These are phyloP conservation scores for Abscondita cerata DNA, from an alignment of 2,888 invertebrate species.

Conservation along the genomic window DNA sequence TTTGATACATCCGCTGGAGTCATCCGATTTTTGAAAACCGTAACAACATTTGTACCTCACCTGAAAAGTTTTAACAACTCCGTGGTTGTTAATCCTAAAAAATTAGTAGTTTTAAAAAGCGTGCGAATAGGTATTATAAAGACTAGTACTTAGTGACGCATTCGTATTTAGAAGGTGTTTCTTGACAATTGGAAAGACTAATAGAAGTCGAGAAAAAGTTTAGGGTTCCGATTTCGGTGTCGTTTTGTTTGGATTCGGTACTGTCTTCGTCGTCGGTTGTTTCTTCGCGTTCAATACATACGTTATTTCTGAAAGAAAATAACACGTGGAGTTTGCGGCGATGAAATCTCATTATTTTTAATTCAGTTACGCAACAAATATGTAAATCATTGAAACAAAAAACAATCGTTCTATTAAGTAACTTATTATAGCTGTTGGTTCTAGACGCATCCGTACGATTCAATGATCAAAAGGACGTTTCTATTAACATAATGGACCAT, in stretches of 20 bases:
- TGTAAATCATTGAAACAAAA: not conserved
- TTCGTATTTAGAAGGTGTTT: slow-evolving; percentile 60
- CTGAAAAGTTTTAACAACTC: slow-evolving; percentile 67
- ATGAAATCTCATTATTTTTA: not conserved
- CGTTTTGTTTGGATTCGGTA: slow-evolving; percentile 48
- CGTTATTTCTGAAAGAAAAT: slow-evolving; percentile 62
- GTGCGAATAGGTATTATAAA: no score
- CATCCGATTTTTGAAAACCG: slow-evolving; percentile 63
- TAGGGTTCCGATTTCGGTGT: slow-evolving; percentile 44
- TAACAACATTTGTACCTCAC: slow-evolving; percentile 73
- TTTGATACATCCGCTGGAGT: slow-evolving; percentile 51
- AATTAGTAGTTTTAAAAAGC: slow-evolving; percentile 6
- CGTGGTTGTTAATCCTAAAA: slow-evolving; percentile 64
- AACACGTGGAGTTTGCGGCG: no score
- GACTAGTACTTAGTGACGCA: slow-evolving; percentile 61
- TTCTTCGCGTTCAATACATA: slow-evolving; percentile 68
- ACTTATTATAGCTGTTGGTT: no score
- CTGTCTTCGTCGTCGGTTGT: slow-evolving; percentile 58
- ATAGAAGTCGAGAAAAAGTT: slow-evolving; percentile 58
- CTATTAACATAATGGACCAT: slow-evolving; percentile 19
- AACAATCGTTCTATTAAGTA: not conserved
- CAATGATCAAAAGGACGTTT: slow-evolving; percentile 20
- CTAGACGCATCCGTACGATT: slow-evolving; percentile 11
- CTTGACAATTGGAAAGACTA: slow-evolving; percentile 60
- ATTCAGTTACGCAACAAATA: not conserved